Conservation (phyloP, 2,888 invertebrate genomes). For the Pseudeuparius sepicola region DNA sequence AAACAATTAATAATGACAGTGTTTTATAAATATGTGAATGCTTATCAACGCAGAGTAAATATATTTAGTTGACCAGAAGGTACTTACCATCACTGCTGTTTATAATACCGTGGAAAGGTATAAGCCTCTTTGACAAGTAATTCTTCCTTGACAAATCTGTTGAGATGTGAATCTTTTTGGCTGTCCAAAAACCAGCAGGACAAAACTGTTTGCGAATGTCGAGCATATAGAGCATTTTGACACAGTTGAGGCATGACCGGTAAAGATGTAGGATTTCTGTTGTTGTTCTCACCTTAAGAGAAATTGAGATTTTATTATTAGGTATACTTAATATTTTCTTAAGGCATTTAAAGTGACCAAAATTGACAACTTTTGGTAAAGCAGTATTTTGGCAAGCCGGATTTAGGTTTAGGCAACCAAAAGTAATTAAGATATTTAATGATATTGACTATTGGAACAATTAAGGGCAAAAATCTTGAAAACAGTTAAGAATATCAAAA, state of each 20-base stretch:
- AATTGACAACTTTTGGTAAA: too few relatives aligned
- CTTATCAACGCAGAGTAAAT: too few relatives aligned
- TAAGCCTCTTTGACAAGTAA: slow-evolving; percentile 35
- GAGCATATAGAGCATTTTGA: slow-evolving; percentile 60
- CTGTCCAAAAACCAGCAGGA: slow-evolving; percentile 37
- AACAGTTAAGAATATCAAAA: too few relatives aligned
- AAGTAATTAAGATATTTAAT: too few relatives aligned
- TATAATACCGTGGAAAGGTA: slow-evolving; percentile 34
- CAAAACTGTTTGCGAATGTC: slow-evolving; percentile 77
- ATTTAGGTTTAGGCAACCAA: too few relatives aligned
- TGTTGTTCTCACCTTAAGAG: slow-evolving; percentile 32
- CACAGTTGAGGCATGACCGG: slow-evolving; percentile 33
- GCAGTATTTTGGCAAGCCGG: too few relatives aligned
- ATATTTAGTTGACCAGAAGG: too few relatives aligned
- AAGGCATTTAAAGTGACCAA: too few relatives aligned
- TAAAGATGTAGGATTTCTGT: slow-evolving; percentile 36
- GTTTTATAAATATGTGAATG: slow-evolving; percentile 3
- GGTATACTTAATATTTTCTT: too few relatives aligned
- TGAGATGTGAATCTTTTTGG: slow-evolving; percentile 37
- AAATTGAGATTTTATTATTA: too few relatives aligned
- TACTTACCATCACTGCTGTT: slow-evolving; percentile 30
- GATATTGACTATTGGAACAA: too few relatives aligned
- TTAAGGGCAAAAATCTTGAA: too few relatives aligned
- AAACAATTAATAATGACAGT: slow-evolving; percentile 16
- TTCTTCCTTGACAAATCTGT: slow-evolving; percentile 35